Evolutionary conservation across 2,113 vertebrate genomes (phyloP), one percentile per base, ranked within the genome.

Genomic region (Pachyramphus minor): DNA sequence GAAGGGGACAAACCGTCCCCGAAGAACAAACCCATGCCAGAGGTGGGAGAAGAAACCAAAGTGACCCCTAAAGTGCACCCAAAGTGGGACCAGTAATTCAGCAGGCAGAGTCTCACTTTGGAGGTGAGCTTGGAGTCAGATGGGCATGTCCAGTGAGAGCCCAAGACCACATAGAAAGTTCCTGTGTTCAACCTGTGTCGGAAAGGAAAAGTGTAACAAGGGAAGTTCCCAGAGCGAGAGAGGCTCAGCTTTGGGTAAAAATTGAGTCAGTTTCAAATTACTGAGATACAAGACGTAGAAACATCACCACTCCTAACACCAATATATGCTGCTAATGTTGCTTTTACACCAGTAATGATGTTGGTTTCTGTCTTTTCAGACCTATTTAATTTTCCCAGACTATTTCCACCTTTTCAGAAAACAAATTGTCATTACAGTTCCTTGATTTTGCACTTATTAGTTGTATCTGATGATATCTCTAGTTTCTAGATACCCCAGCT

Each of bases 131-230:
- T 76, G 23, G 16, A 64, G 30, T 42, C 21, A 73, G 13, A 3
- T 2, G 0, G 41, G 2, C 8, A 1, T 37, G 6, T 9, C 33
- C 2, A 1, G 18, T 30, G 13, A 35, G 18, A 81, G 5, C 33
- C 22, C 19, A 76, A 60, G 14, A 12, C 30, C 22, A 42, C 3
- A 0, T 3, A 37, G 39, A 47, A 76, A 47, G 27, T 22, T 58
- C 15, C 37, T 27, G 10, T 2, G 11, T 44, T 39, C 41, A 68
- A 4, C 3, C 16, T 56, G 23, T 35, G 35, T 28, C 62, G 47
- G 28, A 62, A 67, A 47, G 27, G 14, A 56, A 67, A 68, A 44
- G 8, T 24, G 8, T 16, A 67, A 5, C 13, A 24, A 0, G 1
- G 11, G 23, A 67, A 44, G 12, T 39, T 71, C 18, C 12, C 14